phyloP scores from a whole-genome alignment of 2,888 invertebrate genomes.

The Phytoseiulus persimilis region DNA sequence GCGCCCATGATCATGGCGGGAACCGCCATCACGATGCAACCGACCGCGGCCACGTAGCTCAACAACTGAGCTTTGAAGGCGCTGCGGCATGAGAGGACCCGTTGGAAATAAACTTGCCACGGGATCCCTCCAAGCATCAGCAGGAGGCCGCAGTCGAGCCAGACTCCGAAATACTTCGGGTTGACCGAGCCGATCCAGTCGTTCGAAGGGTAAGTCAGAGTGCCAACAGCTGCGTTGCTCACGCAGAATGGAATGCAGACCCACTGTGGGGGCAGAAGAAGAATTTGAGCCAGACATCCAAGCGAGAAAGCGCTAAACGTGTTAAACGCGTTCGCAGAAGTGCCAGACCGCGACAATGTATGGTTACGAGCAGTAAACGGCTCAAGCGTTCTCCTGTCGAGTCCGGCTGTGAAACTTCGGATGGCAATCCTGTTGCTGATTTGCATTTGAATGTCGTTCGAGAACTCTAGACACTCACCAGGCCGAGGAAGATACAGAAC shows the following conservation, averaged over 20 bases:
- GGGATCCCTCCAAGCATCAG: slow-evolving; percentile 91
- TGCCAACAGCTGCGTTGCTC: slow-evolving; percentile 70
- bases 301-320: not conserved
- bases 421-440: too few species aligned
- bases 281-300: not conserved
- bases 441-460: not conserved
- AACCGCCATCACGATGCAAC: slow-evolving; percentile 92
- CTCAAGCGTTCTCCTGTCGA: too few species aligned
- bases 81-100: slow-evolving; percentile 90
- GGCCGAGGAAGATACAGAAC: slow-evolving; percentile 91
- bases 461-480: slow-evolving; percentile 55
- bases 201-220: slow-evolving; percentile 67
- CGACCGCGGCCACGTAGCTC: slow-evolving; percentile 89
- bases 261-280: slow-evolving; percentile 59
- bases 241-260: slow-evolving; percentile 94
- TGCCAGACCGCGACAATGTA: too few species aligned
- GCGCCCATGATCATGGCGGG: slow-evolving; percentile 94
- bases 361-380: too few species aligned
- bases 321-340: too few species aligned
- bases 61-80: slow-evolving; percentile 84
- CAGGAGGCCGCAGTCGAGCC: slow-evolving; percentile 77
- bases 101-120: slow-evolving; percentile 98
- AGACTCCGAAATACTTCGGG: slow-evolving; percentile 65
- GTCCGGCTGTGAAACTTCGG: too few species aligned
- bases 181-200: slow-evolving; percentile 80